Evolutionary conservation across 2,888 invertebrate genomes (phyloP).

Genomic region (Temnothorax rugatulus): DNA sequence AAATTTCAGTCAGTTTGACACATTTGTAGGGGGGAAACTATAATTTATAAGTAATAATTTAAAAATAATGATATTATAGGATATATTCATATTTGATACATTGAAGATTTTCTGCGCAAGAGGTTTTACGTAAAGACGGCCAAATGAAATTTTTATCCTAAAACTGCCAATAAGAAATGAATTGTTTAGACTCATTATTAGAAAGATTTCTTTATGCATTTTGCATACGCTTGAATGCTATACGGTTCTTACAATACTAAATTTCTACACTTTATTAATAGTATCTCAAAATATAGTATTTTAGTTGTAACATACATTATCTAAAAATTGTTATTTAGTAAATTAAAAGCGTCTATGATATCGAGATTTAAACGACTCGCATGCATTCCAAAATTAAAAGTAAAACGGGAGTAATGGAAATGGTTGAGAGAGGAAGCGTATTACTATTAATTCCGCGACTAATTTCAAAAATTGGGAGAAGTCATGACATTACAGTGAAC

Average conservation of each 20-base stretch:
- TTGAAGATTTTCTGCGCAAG: neutral
- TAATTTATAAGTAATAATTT: conserved; percentile 6
- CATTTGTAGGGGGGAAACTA: neutral
- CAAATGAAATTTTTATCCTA: conserved; percentile 15
- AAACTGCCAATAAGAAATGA: neutral
- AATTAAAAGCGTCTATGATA: conserved; percentile 11
- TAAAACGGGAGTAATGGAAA: conserved; percentile 31
- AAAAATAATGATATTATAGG: neutral
- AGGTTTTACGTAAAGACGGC: neutral
- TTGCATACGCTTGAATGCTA: neutral
- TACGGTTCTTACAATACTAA: neutral
- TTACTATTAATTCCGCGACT: neutral
- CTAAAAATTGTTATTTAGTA: neutral
- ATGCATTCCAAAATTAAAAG: conserved; percentile 24
- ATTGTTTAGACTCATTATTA: neutral
- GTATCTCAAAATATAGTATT: neutral
- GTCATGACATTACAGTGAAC: neutral
- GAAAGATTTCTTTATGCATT: neutral
- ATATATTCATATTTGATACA: neutral
- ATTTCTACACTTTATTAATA: conserved; percentile 2
- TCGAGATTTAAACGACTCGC: conserved; percentile 6
- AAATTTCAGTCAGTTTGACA: neutral
- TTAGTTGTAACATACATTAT: neutral
- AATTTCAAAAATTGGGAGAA: conserved; percentile 1
- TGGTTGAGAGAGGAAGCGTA: neutral